A percentile compares a stretch with the other conserved stretches of the same genome.
Conservation (phyloP, 2,888 invertebrate genomes). For the Melinopterus prodromus region DNA sequence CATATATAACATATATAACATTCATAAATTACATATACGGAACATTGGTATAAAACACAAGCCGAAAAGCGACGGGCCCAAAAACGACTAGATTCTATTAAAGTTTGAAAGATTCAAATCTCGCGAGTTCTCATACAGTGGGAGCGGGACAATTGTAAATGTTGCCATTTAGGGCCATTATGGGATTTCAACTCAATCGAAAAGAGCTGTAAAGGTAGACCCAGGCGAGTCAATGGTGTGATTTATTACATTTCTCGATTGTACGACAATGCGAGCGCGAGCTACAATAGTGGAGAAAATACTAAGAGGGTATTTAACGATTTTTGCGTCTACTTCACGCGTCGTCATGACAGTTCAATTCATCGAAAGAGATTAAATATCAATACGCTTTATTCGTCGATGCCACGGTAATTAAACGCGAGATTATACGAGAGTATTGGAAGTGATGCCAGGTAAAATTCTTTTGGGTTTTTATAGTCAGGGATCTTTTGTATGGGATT, state of each 20-base stretch:
- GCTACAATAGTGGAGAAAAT: background rate
- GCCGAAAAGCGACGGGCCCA: too few relatives aligned
- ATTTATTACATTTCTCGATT: constrained; percentile 46
- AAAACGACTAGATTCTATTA: background rate
- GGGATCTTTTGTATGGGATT: too few relatives aligned
- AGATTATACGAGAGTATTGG: background rate
- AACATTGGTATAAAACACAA: too few relatives aligned
- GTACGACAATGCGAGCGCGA: background rate
- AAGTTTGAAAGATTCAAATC: constrained; percentile 45
- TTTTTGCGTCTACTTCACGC: background rate
- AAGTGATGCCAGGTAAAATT: too few relatives aligned
- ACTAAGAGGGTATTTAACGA: background rate
- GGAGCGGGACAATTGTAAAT: constrained; percentile 56
- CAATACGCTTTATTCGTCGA: background rate
- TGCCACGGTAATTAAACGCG: background rate
- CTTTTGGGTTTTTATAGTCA: too few relatives aligned
- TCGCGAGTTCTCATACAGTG: constrained; percentile 41
- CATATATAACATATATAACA: too few relatives aligned
- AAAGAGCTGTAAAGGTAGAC: constrained; percentile 53
- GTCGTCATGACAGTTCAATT: background rate
- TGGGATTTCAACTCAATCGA: constrained; percentile 60
- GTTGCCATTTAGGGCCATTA: constrained; percentile 59
- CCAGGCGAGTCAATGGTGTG: constrained; percentile 51
- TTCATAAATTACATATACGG: too few relatives aligned
- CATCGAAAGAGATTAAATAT: background rate